Evolutionary conservation across 2,113 vertebrate genomes (phyloP), one percentile per base, ranked within the genome.

Genomic region (Conger conger): DNA sequence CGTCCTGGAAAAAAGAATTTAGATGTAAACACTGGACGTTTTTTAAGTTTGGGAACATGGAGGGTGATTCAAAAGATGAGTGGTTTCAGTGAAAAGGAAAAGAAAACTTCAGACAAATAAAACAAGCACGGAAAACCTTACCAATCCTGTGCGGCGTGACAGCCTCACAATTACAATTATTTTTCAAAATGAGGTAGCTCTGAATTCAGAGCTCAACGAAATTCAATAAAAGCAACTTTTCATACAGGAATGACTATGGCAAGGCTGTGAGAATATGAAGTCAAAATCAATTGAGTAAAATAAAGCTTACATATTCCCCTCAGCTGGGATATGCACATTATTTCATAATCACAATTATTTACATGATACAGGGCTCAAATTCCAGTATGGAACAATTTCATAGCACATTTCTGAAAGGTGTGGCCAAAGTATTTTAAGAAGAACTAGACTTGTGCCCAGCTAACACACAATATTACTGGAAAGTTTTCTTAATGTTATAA

Each of bases 1-100:
- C 86, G 89, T 89, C 84, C 88, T 87, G 90, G 89, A 91, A 89
- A 90, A 50, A 87, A 86, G 63, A 80, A 85, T 88, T 73, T 84
- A 85, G 87, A 91, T 81, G 84, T 91, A 91, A 91, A 91, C 88
- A 88, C 36, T 73, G 86, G 81, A 82, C 86, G 85, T 85, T 81
- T 89, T 88, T 90, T 73, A 81, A 89, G 85, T 86, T 88, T 80
- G 68, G 85, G 85, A 80, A 88, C 86, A 86, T 53, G 84, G 54
- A 53, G 84, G 85, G 80, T 50, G 84, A 89, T 87, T 84, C 81
- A 60, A 84, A 89, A 89, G 86, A 90, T 86, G 87, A 90, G 88
- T 89, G 88, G 60, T 45, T 86, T 89, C 86, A 87, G 27, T 73
- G 68, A 73, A 73, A 33, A 88, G 84, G 89, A 89, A 87, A 85